A percentile compares a stretch with the other conserved stretches of the same genome.
phyloP scores from a whole-genome alignment of 2,113 vertebrate species.

The Lepus europaeus region DNA sequence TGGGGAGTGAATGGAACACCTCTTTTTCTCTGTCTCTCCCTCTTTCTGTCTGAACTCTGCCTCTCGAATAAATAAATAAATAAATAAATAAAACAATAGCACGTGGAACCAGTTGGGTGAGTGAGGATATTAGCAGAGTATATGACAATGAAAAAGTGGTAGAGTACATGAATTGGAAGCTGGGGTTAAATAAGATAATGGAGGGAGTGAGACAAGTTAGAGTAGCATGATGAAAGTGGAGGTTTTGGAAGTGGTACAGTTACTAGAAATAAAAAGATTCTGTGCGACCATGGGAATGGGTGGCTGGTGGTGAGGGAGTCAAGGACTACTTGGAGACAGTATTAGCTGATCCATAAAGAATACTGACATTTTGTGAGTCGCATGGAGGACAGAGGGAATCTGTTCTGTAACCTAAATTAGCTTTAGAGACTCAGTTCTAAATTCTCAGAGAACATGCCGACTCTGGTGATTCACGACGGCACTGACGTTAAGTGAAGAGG shows the following conservation, averaged over 20 bases:
- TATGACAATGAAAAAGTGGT: not conserved
- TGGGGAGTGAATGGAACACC: too few relatives aligned
- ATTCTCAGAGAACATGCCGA: not conserved
- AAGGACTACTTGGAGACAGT: not conserved
- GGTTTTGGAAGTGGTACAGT: not conserved
- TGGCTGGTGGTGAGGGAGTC: not conserved
- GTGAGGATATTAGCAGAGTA: not conserved
- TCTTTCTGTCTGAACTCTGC: too few relatives aligned
- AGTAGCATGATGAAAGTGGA: not conserved
- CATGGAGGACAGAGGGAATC: not conserved
- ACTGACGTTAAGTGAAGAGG: slow-evolving; percentile 39
- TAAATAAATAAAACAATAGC: not conserved
- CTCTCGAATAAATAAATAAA: too few relatives aligned
- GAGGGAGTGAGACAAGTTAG: not conserved
- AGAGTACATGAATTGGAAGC: not conserved
- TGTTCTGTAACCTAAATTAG: slow-evolving; percentile 1
- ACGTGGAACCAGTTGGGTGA: not conserved
- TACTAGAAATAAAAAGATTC: not conserved
- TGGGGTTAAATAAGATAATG: not conserved
- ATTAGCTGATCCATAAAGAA: not conserved
- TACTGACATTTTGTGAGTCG: not conserved
- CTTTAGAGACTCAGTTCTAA: slow-evolving; percentile 49
- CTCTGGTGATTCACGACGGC: not conserved
- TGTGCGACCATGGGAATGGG: not conserved
- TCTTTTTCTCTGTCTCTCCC: too few relatives aligned